Percentiles rank a stretch among this genome's conserved stretches.
Evolutionary conservation across 2,888 invertebrate species (phyloP).

Genomic region (Heliconius erato): DNA sequence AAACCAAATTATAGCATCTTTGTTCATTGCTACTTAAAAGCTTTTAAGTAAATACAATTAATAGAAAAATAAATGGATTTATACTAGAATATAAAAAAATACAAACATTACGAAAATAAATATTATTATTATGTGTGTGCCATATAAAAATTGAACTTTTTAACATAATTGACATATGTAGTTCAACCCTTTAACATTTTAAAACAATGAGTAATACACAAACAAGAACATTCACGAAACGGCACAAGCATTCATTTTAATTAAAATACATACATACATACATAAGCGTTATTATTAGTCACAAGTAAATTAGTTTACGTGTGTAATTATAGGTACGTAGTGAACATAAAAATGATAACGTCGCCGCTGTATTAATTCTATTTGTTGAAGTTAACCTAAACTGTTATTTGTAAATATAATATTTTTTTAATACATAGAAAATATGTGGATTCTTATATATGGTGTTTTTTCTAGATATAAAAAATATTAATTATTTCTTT

Average conservation of each 20-base stretch:
- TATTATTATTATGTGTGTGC: not conserved
- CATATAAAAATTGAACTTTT: not conserved
- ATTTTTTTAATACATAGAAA: not conserved
- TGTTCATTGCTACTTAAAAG: too few species aligned
- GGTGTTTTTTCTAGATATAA: not conserved
- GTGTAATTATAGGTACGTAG: constrained; percentile 7
- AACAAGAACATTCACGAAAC: not conserved
- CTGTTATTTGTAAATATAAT: not conserved
- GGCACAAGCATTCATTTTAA: constrained; percentile 47
- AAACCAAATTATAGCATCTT: too few species aligned
- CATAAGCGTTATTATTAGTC: constrained; percentile 45
- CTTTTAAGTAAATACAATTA: too few species aligned
- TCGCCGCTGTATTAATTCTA: constrained; percentile 38
- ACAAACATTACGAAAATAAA: not conserved
- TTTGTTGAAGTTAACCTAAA: constrained; percentile 12
- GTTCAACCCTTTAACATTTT: not conserved
- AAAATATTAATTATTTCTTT: not conserved
- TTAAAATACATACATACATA: constrained; percentile 37
- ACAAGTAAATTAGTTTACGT: constrained; percentile 41
- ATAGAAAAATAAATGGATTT: too few species aligned
- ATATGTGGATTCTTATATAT: too few species aligned
- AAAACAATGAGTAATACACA: not conserved
- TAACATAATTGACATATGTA: not conserved
- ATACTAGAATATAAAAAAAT: too few species aligned
- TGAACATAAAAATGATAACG: constrained; percentile 14